Conservation (phyloP, 2,797 vertebrate species). For the Pagetopsis macropterus region DNA sequence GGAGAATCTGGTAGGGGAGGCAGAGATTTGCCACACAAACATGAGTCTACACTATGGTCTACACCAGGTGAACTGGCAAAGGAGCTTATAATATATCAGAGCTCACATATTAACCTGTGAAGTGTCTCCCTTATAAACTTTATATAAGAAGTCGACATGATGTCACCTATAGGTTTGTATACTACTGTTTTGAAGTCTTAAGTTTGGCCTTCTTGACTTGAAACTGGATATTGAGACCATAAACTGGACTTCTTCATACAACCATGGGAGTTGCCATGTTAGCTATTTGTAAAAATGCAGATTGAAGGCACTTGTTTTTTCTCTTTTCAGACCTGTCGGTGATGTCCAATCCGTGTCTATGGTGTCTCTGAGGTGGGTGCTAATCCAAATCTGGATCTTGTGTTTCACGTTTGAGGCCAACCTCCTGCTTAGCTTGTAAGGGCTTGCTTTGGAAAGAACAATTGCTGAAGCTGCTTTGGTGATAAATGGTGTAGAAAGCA, state of each 20-base stretch:
- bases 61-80: conserved; percentile 13
- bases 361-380: conserved; percentile 21
- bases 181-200: too few species aligned
- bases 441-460: conserved; percentile 30
- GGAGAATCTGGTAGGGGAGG: conserved; percentile 8
- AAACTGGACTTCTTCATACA: too few species aligned
- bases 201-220: too few species aligned
- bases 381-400: conserved; percentile 42
- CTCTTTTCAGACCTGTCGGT: too few species aligned
- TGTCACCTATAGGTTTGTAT: too few species aligned
- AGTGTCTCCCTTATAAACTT: conserved; percentile 7
- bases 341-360: too few species aligned
- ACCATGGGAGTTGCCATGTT: too few species aligned
- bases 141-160: too few species aligned
- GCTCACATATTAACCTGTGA: conserved; percentile 34
- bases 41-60: conserved; percentile 17
- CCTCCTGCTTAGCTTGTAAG: conserved; percentile 3
- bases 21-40: conserved; percentile 14
- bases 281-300: too few species aligned
- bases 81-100: conserved; percentile 7
- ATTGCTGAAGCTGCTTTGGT: conserved; percentile 34
- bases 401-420: conserved; percentile 28
- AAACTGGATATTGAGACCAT: too few species aligned
- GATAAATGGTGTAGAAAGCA: conserved; percentile 69
- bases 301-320: too few species aligned